A percentile compares a stretch with the other conserved stretches of the same genome.
phyloP scores from a whole-genome alignment of 2,797 vertebrate species.

The Malacoctenus gilli region DNA sequence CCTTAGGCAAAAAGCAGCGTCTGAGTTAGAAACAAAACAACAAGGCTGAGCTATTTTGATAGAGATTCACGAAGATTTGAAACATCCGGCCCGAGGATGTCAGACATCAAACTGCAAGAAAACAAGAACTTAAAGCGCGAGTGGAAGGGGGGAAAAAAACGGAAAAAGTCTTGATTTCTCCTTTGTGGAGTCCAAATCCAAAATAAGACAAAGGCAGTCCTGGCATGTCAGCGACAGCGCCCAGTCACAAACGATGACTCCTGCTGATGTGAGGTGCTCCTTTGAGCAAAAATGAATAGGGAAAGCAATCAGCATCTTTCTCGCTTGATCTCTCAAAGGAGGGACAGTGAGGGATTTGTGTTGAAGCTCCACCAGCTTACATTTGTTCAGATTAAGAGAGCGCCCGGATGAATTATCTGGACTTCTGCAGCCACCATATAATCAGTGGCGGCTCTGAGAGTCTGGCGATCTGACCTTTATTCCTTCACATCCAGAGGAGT shows the following conservation, averaged over 20 bases:
- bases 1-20: constrained; percentile 35
- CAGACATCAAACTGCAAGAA: constrained; percentile 59
- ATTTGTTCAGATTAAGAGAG: constrained; percentile 76
- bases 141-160: constrained; percentile 24
- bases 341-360: constrained; percentile 78
- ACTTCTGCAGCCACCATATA: constrained; percentile 48
- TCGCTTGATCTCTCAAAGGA: constrained; percentile 76
- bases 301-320: constrained; percentile 73
- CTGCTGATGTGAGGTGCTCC: constrained; percentile 60
- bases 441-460: constrained; percentile 34
- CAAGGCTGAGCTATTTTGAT: constrained; percentile 70
- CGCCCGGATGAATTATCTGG: constrained; percentile 60
- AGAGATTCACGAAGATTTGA: constrained; percentile 56
- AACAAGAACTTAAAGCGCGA: constrained; percentile 53
- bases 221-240: constrained; percentile 49
- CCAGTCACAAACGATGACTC: constrained; percentile 56
- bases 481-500: constrained; percentile 29
- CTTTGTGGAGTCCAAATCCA: constrained; percentile 63
- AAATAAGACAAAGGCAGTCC: constrained; percentile 66
- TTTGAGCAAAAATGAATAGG: constrained; percentile 66
- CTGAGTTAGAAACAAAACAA: constrained; percentile 53
- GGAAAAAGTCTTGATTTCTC: constrained; percentile 56
- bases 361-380: constrained; percentile 67
- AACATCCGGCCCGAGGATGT: constrained; percentile 59
- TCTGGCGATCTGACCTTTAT: constrained; percentile 55